Conservation (phyloP, 2,797 vertebrate species). For the Eutrigla gurnardus region DNA sequence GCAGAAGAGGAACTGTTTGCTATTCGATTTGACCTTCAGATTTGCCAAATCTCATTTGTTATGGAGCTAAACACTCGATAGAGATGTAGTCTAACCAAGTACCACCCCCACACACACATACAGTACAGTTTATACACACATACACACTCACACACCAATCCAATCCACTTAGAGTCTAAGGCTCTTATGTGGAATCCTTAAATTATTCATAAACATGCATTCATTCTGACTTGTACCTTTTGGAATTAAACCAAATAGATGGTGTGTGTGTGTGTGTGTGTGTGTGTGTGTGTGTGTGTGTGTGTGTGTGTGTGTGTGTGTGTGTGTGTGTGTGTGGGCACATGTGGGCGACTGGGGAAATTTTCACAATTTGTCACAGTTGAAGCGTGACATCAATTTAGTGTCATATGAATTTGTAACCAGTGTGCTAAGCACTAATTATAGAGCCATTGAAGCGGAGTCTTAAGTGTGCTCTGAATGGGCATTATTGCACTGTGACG, state of each 20-base stretch:
- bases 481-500: constrained; percentile 21
- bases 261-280: constrained; percentile 8
- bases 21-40: constrained; percentile 77
- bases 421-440: constrained; percentile 39
- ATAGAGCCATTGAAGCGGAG: constrained; percentile 26
- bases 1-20: constrained; percentile 65
- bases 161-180: constrained; percentile 60
- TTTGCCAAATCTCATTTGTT: constrained; percentile 75
- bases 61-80: constrained; percentile 65
- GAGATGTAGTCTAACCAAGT: constrained; percentile 62
- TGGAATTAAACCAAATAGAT: constrained; percentile 50
- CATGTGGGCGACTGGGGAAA: constrained; percentile 22
- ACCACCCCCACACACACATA: constrained; percentile 43
- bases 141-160: constrained; percentile 26
- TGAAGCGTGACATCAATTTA: constrained; percentile 57
- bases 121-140: constrained; percentile 24
- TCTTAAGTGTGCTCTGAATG: constrained; percentile 21
- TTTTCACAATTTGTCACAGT: constrained; percentile 53
- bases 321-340: constrained; percentile 22
- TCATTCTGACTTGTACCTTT: constrained; percentile 50
- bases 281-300: constrained; percentile 20
- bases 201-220: constrained; percentile 61
- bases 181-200: constrained; percentile 55
- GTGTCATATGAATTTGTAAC: constrained; percentile 44
- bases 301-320: constrained; percentile 15